A percentile compares a stretch with the other conserved stretches of the same genome.
phyloP scores from a whole-genome alignment of 2,888 invertebrate species.

The Yponomeuta sedellus region DNA sequence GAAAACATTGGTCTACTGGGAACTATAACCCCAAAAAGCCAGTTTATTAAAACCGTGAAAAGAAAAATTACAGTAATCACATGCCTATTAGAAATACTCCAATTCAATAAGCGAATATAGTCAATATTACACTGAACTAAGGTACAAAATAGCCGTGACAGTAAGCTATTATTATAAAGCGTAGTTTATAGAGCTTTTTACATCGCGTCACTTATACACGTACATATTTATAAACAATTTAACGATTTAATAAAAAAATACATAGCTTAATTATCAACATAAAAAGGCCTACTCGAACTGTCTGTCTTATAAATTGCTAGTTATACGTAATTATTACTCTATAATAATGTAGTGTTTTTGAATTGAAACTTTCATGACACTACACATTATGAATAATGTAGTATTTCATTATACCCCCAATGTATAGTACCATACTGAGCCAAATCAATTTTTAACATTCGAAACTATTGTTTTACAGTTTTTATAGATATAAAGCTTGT shows the following conservation, averaged over 20 bases:
- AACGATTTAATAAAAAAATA: not conserved
- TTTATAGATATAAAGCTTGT: not conserved
- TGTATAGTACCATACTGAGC: slow-evolving; percentile 1
- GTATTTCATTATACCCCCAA: slow-evolving; percentile 22
- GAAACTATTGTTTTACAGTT: not conserved
- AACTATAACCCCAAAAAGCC: no score
- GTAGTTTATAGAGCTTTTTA: slow-evolving; percentile 29
- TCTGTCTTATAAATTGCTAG: slow-evolving; percentile 33
- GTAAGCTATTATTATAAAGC: slow-evolving; percentile 31
- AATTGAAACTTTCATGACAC: no score
- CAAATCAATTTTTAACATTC: slow-evolving; percentile 10
- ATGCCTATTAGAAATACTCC: not conserved
- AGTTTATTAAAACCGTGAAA: no score
- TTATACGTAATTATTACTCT: slow-evolving; percentile 59
- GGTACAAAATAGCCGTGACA: slow-evolving; percentile 57
- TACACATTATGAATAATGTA: slow-evolving; percentile 30
- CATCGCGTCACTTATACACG: slow-evolving; percentile 1
- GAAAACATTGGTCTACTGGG: no score
- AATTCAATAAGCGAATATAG: not conserved
- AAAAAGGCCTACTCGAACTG: slow-evolving; percentile 5
- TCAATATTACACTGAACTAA: slow-evolving; percentile 32
- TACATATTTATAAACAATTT: slow-evolving; percentile 14
- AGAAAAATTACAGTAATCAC: no score
- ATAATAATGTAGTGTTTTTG: slow-evolving; percentile 36
- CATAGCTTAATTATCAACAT: not conserved